A percentile compares a stretch with the other conserved stretches of the same genome.
These are phyloP conservation scores for Sthenelais limicola DNA, from an alignment of 2,888 invertebrate genomes.

Conservation along the genomic window DNA sequence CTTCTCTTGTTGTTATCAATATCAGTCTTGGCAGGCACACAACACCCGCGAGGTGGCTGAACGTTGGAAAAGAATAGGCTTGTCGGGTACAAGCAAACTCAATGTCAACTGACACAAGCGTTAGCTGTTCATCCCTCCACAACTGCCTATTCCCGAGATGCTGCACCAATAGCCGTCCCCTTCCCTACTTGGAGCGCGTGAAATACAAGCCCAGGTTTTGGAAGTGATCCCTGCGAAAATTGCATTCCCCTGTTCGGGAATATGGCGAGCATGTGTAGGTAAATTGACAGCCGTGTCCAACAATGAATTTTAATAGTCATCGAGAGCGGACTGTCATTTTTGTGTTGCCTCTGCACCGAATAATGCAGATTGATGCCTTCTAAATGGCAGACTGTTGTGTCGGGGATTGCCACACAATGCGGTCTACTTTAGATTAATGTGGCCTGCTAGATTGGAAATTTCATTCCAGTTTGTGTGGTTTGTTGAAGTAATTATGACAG, in stretches of 20 bases:
- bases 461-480: conserved; percentile 39
- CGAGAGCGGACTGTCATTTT: conserved; percentile 30
- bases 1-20: conserved; percentile 34
- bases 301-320: conserved; percentile 37
- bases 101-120: conserved; percentile 17
- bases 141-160: conserved; percentile 15
- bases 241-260: conserved; percentile 29
- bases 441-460: conserved; percentile 32
- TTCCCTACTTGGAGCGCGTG: conserved; percentile 14
- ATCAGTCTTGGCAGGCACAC: conserved; percentile 11
- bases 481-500: conserved; percentile 39
- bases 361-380: conserved; percentile 34
- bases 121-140: conserved; percentile 21
- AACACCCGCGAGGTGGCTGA: background rate
- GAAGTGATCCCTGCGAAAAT: conserved; percentile 34
- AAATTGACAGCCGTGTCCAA: conserved; percentile 35
- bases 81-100: conserved; percentile 36
- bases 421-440: conserved; percentile 35
- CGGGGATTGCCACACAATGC: conserved; percentile 24
- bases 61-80: conserved; percentile 32
- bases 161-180: background rate
- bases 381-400: conserved; percentile 19
- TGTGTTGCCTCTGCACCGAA: background rate
- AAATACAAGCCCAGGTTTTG: conserved; percentile 32
- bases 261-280: conserved; percentile 32